Evolutionary conservation across 2,888 invertebrate genomes (phyloP).

Genomic region (Drosophila buzzatii): DNA sequence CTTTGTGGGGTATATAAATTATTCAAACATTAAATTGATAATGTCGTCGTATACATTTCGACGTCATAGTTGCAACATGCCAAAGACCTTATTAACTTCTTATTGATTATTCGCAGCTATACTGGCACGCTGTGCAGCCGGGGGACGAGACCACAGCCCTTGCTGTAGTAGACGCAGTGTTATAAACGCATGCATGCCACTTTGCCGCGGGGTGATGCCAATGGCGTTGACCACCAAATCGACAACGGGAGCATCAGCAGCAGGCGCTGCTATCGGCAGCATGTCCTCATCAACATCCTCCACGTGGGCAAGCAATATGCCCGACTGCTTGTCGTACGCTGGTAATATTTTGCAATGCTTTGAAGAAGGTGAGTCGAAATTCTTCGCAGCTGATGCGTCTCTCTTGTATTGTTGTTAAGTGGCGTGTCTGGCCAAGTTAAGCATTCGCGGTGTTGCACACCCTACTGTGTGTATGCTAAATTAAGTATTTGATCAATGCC

Average conservation of each 20-base stretch:
- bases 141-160: conserved; percentile 89
- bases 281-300: conserved; percentile 35
- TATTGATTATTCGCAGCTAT: conserved; percentile 72
- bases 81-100: conserved; percentile 39
- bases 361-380: conserved; percentile 89
- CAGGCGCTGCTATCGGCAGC: conserved; percentile 27
- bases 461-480: conserved; percentile 49
- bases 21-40: conserved; percentile 50
- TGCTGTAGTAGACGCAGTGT: conserved; percentile 92
- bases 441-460: conserved; percentile 59
- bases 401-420: conserved; percentile 60
- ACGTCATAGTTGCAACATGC: conserved; percentile 14
- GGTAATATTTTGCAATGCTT: conserved; percentile 94
- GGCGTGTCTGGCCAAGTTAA: conserved; percentile 41
- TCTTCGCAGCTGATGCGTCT: conserved; percentile 13
- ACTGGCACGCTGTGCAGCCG: conserved; percentile 87
- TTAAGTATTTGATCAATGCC: conserved; percentile 57
- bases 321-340: conserved; percentile 91
- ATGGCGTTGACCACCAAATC: conserved; percentile 85
- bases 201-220: conserved; percentile 90
- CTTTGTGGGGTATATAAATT: conserved; percentile 14
- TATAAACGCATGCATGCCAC: conserved; percentile 88
- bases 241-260: conserved; percentile 42
- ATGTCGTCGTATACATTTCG: conserved; percentile 39
- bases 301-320: conserved; percentile 80